Conservation (phyloP, 2,113 vertebrate species). For the Hydrolagus affinis region DNA sequence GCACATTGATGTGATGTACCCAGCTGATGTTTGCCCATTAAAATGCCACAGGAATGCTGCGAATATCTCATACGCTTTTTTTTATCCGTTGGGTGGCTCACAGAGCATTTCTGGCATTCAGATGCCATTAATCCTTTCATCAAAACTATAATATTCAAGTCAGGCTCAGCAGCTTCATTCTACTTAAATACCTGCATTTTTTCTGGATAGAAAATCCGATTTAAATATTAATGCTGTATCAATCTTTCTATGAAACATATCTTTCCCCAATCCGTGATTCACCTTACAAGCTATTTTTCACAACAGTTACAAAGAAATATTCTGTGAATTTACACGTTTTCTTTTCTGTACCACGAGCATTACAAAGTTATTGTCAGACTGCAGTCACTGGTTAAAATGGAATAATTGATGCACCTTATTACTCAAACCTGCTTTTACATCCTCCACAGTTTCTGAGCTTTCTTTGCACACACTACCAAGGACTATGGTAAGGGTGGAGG, state of each 20-base stretch:
- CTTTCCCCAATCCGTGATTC: background rate
- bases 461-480: background rate
- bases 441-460: background rate
- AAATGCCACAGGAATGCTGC: background rate
- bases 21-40: too few relatives aligned
- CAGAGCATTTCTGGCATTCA: background rate
- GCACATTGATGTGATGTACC: too few relatives aligned
- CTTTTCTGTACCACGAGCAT: background rate
- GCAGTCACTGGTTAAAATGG: background rate
- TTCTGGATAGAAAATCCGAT: background rate
- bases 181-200: background rate
- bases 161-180: background rate
- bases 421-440: background rate
- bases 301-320: background rate
- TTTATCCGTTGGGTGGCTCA: background rate
- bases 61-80: background rate
- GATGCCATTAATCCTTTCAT: background rate
- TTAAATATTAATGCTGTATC: background rate
- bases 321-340: background rate
- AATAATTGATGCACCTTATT: background rate
- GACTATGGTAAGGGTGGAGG: background rate
- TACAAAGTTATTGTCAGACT: background rate
- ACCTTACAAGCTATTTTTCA: too few relatives aligned
- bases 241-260: background rate
- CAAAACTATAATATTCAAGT: background rate